A percentile compares a stretch with the other conserved stretches of the same genome.
Conservation (phyloP, 2,888 invertebrate species). For the Netelia virgata region DNA sequence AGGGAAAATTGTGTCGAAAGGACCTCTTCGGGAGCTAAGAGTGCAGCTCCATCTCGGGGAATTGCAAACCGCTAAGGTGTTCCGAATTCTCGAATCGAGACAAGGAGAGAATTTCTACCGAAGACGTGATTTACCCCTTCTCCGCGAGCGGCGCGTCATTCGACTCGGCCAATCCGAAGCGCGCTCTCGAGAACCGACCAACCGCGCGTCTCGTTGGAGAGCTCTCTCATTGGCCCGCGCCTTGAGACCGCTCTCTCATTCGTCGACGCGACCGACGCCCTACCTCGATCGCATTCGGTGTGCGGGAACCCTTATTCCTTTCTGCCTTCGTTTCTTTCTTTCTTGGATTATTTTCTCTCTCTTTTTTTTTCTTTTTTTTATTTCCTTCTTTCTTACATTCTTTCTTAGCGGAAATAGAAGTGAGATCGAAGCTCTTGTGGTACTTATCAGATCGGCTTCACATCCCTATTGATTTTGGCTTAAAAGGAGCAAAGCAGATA, state of each 20-base stretch:
- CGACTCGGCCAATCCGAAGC: not conserved
- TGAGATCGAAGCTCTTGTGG: slow-evolving; percentile 42
- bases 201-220: too few species aligned
- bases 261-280: not conserved
- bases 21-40: slow-evolving; percentile 30
- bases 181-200: not conserved
- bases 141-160: not conserved
- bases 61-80: slow-evolving; percentile 62
- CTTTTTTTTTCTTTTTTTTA: slow-evolving; percentile 21
- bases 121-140: not conserved
- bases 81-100: slow-evolving; percentile 59
- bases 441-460: slow-evolving; percentile 68
- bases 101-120: slow-evolving; percentile 55
- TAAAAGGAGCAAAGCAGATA: slow-evolving; percentile 63
- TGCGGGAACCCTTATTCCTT: not conserved
- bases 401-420: slow-evolving; percentile 41
- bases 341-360: slow-evolving; percentile 15
- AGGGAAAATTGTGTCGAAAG: slow-evolving; percentile 54
- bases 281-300: not conserved
- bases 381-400: slow-evolving; percentile 33
- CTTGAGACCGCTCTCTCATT: not conserved
- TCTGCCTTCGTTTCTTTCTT: slow-evolving; percentile 6
- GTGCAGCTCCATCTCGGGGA: slow-evolving; percentile 48
- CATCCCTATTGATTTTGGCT: slow-evolving; percentile 69
- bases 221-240: not conserved